phyloP scores from a whole-genome alignment of 1,140 invertebrate genomes.

The Drosophila mayri region DNA sequence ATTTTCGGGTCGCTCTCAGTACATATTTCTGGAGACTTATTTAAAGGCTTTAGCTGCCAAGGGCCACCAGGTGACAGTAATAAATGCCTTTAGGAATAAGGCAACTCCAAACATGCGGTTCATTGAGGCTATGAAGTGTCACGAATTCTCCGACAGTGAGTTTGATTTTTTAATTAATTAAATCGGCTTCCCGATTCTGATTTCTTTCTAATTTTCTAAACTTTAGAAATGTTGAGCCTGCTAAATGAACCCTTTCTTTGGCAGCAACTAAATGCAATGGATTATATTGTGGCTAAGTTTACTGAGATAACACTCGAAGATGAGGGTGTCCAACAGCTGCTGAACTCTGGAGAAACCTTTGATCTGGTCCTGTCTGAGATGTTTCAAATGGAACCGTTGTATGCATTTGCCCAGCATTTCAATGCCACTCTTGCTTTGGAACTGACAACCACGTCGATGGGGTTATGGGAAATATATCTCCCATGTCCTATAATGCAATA shows the following conservation, averaged over 20 bases:
- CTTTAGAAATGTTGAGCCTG: constrained; percentile 18
- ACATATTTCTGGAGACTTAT: constrained; percentile 85
- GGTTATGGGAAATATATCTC: constrained; percentile 68
- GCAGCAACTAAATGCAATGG: constrained; percentile 76
- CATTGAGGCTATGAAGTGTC: constrained; percentile 60
- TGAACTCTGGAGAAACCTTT: constrained; percentile 67
- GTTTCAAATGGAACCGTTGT: constrained; percentile 55
- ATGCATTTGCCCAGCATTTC: constrained; percentile 70
- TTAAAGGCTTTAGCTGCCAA: constrained; percentile 85
- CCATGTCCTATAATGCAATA: constrained; percentile 78
- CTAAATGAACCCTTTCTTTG: constrained; percentile 58
- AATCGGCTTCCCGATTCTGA: no score
- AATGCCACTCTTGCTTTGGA: constrained; percentile 75
- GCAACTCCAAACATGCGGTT: constrained; percentile 76
- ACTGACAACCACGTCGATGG: constrained; percentile 53
- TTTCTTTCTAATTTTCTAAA: neutral
- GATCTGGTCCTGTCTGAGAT: constrained; percentile 76
- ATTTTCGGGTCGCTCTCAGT: constrained; percentile 86
- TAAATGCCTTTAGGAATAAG: constrained; percentile 80
- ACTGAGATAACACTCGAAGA: constrained; percentile 29
- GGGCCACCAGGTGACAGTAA: constrained; percentile 86
- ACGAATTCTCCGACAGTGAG: constrained; percentile 33
- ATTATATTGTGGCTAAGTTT: neutral
- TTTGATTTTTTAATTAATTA: neutral
- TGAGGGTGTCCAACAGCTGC: constrained; percentile 51